Evolutionary conservation across 2,113 vertebrate genomes (phyloP), one percentile per base, ranked within the genome.

Genomic region (Trinectes maculatus): DNA sequence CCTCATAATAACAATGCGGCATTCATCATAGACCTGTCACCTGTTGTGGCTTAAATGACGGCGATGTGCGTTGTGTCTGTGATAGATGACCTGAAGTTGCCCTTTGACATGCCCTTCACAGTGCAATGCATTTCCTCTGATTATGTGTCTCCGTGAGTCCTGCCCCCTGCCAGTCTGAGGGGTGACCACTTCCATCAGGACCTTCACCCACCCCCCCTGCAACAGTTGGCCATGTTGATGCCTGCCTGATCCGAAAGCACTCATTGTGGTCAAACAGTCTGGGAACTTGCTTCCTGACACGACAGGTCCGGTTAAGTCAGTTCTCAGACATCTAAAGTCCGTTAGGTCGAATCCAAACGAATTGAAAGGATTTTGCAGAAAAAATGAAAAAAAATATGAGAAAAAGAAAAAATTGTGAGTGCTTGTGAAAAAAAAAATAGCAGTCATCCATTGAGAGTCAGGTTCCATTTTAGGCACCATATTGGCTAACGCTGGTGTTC

Each of bases 151-250:
- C 82, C 63, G 42, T 8, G 72, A 70, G 83, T 64, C 77, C 69
- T 74, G 80, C 59, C 42, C 84, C 75, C 87, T 90, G 83, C 82
- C 87, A 74, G 93, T 95, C 96, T 96, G 94, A 94, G 94, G 95
- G 96, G 95, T 93, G 96, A 98, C 94, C 93, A 92, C 92, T 91
- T 95, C 93, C 94, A 55, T 94, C 92, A 94, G 94, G 94, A 94
- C 91, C 89, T 65, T 87, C 86, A 87, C 89, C 83, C 88, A 82
- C 88, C 83, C 79, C 79, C 79, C 83, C 68, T 74, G 84, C 93
- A 93, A 91, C 86, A 87, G 93, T 97, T 95, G 95, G 95, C 97
- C 95, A 95, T 95, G 94, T 94, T 88, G 94, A 95, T 98, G 96
- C 96, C 96, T 96, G 93, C 76, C 87, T 89, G 85, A 89, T 93